These are phyloP conservation scores for Mactra quadrangularis DNA, from an alignment of 1,140 invertebrate species.

Conservation along the genomic window DNA sequence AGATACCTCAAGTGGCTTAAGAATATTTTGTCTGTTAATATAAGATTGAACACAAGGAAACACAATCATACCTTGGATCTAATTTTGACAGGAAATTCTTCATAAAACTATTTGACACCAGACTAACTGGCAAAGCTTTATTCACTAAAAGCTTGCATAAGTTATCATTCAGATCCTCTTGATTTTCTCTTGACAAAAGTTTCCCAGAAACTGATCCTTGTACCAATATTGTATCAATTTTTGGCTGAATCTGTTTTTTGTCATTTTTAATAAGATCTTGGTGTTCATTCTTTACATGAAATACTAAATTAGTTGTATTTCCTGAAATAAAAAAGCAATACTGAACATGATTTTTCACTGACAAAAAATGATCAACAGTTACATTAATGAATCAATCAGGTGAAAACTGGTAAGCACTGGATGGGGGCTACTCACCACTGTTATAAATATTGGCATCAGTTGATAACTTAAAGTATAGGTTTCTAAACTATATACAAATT, in stretches of 20 bases:
- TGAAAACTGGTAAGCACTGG: no score
- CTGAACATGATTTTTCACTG: no score
- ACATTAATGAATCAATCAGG: no score
- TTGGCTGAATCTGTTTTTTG: not conserved
- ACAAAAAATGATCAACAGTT: no score
- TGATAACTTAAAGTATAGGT: no score
- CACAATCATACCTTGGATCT: not conserved
- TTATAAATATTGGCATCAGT: no score
- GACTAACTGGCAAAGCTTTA: not conserved
- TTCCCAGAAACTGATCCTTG: not conserved
- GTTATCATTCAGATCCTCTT: not conserved
- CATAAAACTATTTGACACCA: not conserved
- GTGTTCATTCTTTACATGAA: not conserved
- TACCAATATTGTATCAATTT: no score
- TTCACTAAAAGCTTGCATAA: not conserved
- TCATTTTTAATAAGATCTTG: not conserved
- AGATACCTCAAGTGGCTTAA: not conserved
- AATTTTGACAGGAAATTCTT: not conserved
- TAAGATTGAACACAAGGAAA: not conserved
- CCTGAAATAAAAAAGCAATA: constrained; percentile 12
- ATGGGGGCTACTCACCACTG: no score
- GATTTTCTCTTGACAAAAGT: not conserved
- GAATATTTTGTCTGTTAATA: not conserved
- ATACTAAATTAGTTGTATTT: constrained; percentile 1
- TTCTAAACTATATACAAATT: no score